These are phyloP conservation scores for Pemphredon lugubris DNA, from an alignment of 2,888 invertebrate genomes.

Conservation along the genomic window DNA sequence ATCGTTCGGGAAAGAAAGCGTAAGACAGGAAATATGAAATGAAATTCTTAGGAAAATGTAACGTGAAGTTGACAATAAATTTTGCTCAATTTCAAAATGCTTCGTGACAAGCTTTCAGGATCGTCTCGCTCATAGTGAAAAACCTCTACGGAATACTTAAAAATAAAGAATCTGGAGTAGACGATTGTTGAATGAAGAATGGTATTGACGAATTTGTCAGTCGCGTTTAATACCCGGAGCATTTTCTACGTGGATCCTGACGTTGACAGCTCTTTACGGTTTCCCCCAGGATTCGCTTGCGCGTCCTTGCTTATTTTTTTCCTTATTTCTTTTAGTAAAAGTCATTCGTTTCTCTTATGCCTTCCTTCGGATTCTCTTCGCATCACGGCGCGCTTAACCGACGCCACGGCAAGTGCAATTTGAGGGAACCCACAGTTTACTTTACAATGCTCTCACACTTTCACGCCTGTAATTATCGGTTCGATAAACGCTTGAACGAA, in stretches of 20 bases:
- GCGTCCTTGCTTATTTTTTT: slow-evolving; percentile 33
- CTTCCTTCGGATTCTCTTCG: slow-evolving; percentile 23
- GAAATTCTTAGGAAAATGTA: too few species aligned
- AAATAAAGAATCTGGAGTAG: slow-evolving; percentile 44
- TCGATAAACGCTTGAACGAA: too few species aligned
- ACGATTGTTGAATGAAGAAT: slow-evolving; percentile 49
- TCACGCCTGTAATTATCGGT: background rate
- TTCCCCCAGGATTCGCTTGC: slow-evolving; percentile 24
- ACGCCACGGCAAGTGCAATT: background rate
- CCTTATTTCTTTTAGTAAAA: slow-evolving; percentile 26
- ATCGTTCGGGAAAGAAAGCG: too few species aligned
- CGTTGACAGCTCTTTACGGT: slow-evolving; percentile 42
- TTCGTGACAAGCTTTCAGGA: too few species aligned
- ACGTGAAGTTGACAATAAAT: too few species aligned
- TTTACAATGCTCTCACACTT: background rate
- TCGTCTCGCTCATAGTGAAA: too few species aligned
- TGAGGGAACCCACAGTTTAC: background rate
- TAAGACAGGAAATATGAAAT: too few species aligned
- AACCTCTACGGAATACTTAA: too few species aligned
- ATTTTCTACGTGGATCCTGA: slow-evolving; percentile 45
- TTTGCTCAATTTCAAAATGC: too few species aligned
- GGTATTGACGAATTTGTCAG: slow-evolving; percentile 51
- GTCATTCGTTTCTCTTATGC: slow-evolving; percentile 20
- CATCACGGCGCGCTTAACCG: slow-evolving; percentile 23
- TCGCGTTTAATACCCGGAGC: slow-evolving; percentile 37